Evolutionary conservation across 35 echinoderm and acorn worm genomes (phyloP).

Genomic region (Hemicentrotus pulcherrimus): DNA sequence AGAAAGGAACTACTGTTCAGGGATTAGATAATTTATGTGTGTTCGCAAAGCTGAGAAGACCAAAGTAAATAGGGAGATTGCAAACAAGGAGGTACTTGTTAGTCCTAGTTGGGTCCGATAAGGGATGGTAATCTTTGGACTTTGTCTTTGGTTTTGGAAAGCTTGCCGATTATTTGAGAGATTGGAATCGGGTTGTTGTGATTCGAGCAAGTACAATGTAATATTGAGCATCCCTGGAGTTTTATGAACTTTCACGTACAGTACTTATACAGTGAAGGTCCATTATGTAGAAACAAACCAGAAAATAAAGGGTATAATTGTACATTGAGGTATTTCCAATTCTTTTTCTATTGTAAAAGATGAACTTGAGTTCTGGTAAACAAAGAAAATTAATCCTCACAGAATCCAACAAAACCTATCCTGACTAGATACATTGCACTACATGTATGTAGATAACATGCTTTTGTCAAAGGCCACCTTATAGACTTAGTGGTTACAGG

Average conservation of each 20-base stretch:
- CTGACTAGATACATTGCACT: not conserved
- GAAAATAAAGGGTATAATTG: not conserved
- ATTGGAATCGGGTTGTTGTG: not conserved
- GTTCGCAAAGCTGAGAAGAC: not conserved
- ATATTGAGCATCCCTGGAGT: not conserved
- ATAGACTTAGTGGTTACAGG: too few species aligned
- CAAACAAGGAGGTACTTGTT: not conserved
- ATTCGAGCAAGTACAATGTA: not conserved
- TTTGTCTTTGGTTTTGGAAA: not conserved
- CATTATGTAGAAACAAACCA: not conserved
- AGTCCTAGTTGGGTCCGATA: not conserved
- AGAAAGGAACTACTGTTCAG: not conserved
- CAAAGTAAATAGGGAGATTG: not conserved
- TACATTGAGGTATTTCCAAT: too few species aligned
- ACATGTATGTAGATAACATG: too few species aligned
- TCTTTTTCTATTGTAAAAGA: too few species aligned
- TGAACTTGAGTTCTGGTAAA: too few species aligned
- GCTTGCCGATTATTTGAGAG: not conserved
- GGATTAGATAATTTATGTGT: not conserved
- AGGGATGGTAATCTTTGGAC: not conserved
- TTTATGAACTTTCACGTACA: not conserved
- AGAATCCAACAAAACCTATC: too few species aligned
- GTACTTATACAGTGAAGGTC: not conserved
- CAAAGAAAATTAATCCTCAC: too few species aligned
- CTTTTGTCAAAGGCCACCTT: too few species aligned